phyloP scores from a whole-genome alignment of 35 echinoderm and acorn worm species.

The Diadema setosum region DNA sequence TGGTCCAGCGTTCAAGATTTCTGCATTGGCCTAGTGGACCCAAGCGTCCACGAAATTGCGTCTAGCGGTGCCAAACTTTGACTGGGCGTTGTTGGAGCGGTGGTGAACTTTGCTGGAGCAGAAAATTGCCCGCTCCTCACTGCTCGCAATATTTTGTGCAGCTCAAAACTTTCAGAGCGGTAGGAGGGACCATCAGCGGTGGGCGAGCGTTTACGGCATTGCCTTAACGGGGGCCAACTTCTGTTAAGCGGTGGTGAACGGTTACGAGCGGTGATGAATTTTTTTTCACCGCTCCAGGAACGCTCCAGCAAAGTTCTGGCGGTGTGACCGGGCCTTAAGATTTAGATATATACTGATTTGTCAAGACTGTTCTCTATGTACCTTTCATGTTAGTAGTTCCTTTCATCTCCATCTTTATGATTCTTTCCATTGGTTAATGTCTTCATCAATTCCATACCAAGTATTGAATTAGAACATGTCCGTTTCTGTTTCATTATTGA shows the following conservation, averaged over 20 bases:
- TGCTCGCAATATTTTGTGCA: not conserved
- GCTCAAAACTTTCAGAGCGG: slow-evolving; percentile 2
- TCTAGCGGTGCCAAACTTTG: not conserved
- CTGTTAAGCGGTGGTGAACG: not conserved
- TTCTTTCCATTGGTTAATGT: too few relatives aligned
- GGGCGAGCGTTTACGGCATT: not conserved
- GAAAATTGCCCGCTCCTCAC: not conserved
- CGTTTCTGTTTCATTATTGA: too few relatives aligned
- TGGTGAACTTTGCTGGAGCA: not conserved
- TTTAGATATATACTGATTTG: too few relatives aligned
- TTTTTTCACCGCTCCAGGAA: not conserved
- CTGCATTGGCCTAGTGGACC: not conserved
- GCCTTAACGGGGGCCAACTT: slow-evolving; percentile 1
- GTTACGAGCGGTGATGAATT: not conserved
- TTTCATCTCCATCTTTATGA: not conserved
- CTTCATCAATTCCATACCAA: too few relatives aligned
- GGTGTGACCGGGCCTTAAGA: not conserved
- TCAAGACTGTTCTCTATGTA: too few relatives aligned
- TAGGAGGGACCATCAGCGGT: slow-evolving; percentile 1
- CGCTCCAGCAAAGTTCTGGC: not conserved
- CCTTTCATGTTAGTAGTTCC: too few relatives aligned
- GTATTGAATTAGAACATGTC: too few relatives aligned
- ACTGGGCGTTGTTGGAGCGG: not conserved
- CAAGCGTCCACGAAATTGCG: not conserved
- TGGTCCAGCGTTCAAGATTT: not conserved